Base-by-base conservation (phyloP, 2,113 vertebrate species). In the Isichthys henryi region DNA sequence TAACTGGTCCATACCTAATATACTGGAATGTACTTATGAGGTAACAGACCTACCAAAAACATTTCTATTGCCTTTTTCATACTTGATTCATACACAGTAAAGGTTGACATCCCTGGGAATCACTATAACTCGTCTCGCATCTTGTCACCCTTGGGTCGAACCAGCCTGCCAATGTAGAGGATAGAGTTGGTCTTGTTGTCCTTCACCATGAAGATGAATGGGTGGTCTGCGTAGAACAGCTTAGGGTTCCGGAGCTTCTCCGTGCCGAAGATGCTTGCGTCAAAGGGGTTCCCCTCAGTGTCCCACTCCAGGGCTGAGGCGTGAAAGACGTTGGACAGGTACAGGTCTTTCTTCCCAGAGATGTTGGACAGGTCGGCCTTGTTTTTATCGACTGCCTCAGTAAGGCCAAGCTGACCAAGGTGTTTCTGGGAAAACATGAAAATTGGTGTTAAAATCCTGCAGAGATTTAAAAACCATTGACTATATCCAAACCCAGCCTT, bases 281-380 rank as follows among this genome's bases (percentile, higher is more conserved):
- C 97, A 0, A 95, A 98, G 0, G 97, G 97, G 93, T 99, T 99
- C 21, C 98, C 98, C 0, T 96, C 97, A 0, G 96, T 95, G 91
- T 97, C 97, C 95, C 97, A 96, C 85, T 99, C 98, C 0, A 98
- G 93, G 88, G 98, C 97, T 0, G 97, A 95, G 0, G 97, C 98
- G 0, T 99, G 98, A 96, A 97, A 98, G 88, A 99, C 94, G 0
- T 96, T 98, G 82, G 98, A 96, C 86, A 99, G 95, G 93, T 99
- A 99, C 3, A 99, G 97, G 86, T 99, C 98, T 91, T 99, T 99
- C 95, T 99, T 99, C 82, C 98, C 98, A 0, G 98, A 99, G 94
- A 99, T 99, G 90, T 98, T 98, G 0, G 98, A 99, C 52, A 99
- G 83, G 92, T 99, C 98, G 0, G 98, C 98, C 90, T 99, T 99